Evolutionary conservation across 2,797 vertebrate genomes (phyloP).

Genomic region (Austrolebias charrua): DNA sequence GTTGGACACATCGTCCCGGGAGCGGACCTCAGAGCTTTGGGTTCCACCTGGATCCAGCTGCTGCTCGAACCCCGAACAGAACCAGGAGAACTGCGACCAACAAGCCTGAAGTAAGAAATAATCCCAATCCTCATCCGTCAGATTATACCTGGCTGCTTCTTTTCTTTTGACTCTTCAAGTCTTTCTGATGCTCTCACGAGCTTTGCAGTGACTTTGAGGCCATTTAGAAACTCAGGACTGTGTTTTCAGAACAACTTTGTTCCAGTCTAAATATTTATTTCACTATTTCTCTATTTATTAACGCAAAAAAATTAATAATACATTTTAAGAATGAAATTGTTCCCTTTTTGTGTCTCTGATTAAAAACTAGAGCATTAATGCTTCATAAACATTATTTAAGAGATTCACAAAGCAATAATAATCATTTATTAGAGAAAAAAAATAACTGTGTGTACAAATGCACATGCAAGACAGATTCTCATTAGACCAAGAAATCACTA

Average conservation of each 20-base stretch:
- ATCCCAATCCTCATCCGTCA: neutral
- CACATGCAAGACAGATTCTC: too few relatives aligned
- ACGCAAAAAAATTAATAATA: neutral
- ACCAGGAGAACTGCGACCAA: conserved; percentile 30
- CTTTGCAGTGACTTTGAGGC: conserved; percentile 15
- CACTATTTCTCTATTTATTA: conserved; percentile 14
- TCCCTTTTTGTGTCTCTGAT: neutral
- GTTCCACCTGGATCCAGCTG: conserved; percentile 40
- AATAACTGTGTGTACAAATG: too few relatives aligned
- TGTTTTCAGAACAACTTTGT: neutral
- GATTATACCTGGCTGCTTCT: neutral
- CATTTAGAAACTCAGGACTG: neutral
- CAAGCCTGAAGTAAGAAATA: conserved; percentile 48
- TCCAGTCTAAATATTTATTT: neutral
- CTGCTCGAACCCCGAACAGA: conserved; percentile 16
- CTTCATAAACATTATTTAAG: too few relatives aligned
- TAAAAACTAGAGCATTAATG: neutral
- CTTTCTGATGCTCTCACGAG: neutral
- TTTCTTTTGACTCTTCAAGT: neutral
- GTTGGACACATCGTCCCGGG: conserved; percentile 58
- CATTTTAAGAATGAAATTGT: too few relatives aligned
- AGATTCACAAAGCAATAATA: too few relatives aligned
- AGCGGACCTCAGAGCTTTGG: conserved; percentile 37
- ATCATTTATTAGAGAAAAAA: too few relatives aligned
- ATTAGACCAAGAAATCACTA: too few relatives aligned